Conservation (phyloP, 1,140 invertebrate genomes). For the Leptinotarsa texana region DNA sequence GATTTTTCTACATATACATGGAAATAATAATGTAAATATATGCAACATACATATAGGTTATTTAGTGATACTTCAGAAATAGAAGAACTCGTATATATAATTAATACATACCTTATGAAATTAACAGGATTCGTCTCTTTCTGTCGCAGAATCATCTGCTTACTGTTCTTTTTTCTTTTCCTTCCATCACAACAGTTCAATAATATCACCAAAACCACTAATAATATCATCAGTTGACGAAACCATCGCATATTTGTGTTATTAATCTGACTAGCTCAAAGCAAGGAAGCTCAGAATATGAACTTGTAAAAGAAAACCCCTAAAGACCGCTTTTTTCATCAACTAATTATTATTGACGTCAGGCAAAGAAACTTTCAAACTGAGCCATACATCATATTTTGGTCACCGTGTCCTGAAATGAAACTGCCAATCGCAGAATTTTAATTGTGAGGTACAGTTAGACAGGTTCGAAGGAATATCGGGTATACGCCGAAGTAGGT, state of each 20-base stretch:
- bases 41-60: too few species aligned
- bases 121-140: slow-evolving; percentile 62
- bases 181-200: slow-evolving; percentile 24
- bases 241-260: background rate
- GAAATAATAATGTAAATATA: too few species aligned
- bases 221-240: background rate
- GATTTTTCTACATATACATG: too few species aligned
- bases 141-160: slow-evolving; percentile 54
- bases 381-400: background rate
- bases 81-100: too few species aligned
- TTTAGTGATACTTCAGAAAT: too few species aligned
- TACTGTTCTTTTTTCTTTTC: slow-evolving; percentile 45
- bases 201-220: background rate
- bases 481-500: slow-evolving; percentile 7
- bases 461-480: slow-evolving; percentile 10
- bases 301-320: too few species aligned
- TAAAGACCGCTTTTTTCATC: background rate
- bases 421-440: slow-evolving; percentile 16
- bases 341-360: slow-evolving; percentile 10
- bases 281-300: too few species aligned
- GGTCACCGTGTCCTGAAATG: background rate
- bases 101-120: slow-evolving; percentile 53
- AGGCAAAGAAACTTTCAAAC: slow-evolving; percentile 3
- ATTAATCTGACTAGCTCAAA: background rate
- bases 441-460: slow-evolving; percentile 24